Evolutionary conservation across 2,797 vertebrate genomes (phyloP), one percentile per base, ranked within the genome.

Genomic region (Orestias chungarensis): DNA sequence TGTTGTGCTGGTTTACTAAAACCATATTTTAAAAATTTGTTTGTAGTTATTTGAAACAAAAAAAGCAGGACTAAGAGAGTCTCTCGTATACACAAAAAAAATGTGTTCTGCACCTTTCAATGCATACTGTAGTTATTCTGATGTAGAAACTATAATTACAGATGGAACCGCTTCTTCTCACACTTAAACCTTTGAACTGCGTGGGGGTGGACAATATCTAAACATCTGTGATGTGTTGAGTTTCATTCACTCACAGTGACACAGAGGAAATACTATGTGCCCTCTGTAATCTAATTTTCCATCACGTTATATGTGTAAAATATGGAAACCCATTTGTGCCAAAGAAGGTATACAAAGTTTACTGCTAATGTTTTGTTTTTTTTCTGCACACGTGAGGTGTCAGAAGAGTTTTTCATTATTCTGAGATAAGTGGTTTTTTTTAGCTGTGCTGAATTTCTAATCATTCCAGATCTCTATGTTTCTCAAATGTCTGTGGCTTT

Each of bases 171-270:
- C 70, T 65, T 54, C 75, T 70, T 57, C 55, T 77, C 57, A 38
- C 55, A 54, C 66, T 82, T 74, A 49, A 81, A 82, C 83, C 79
- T 68, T 82, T 71, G 72, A 81, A 83, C 75, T 70, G 50, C 27
- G 76, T 73, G 73, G 67, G 85, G 76, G 81, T 1, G 76, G 76
- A 67, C 29, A 6, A 55, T 70, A 70, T 78, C 55, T 68, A 76
- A 88, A 86, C 83, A 84, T 87, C 75, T 86, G 78, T 47, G 59
- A 76, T 74, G 83, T 68, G 71, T 75, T 82, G 67, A 71, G 65
- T 70, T 73, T 75, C 70, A 65, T 49, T 57, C 9, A 62, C 75
- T 77, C 69, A 70, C 50, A 20, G 52, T 64, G 71, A 77, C 83
- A 76, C 81, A 84, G 61, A 85, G 85, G 82, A 88, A 87, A 77